Base-by-base conservation (phyloP, 2,888 invertebrate genomes). In the Hanleya hanleyi region DNA sequence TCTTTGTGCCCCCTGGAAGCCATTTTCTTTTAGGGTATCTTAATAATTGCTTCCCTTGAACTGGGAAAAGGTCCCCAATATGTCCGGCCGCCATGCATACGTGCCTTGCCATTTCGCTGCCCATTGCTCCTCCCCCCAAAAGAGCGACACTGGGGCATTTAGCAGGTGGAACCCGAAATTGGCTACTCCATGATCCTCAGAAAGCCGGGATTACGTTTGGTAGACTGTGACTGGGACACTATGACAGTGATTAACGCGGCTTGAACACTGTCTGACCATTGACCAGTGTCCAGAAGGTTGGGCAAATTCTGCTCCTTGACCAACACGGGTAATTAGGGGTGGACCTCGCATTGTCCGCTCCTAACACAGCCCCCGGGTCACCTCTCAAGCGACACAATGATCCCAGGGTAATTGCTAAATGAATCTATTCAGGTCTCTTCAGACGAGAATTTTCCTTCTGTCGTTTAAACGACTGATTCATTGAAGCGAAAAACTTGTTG, bases 401-500 rank as follows among this genome's bases (percentile, higher is more conserved):
- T 15, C 18, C 15, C 26, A 57, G 57, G 57, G 57, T 57, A 57
- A 57, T 57, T 57, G 57, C 57, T 29, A 57, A 57, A 57, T 29
- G 32, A 32, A 15, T 32, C 57, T 26, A 29, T 57, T 4, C 22
- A 57, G 32, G 57, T 57, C 12, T 57, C 26, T 29, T 57, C 57
- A 57, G 22, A 22, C 57, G 57, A 22, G 57, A 57, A 57, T 22
- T 57, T 29, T 57, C 57, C 57, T 29, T 29, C 57, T 57, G 57
- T 57, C 57, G 9, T 57, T 18, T 57, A 57, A 57, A 26, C 32
- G 57, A 57, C 57, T 57, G 22, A 29, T 22, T 15, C 57, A 15
- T 22, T 26, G 26, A 15, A 29, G 57, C 57, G 15, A 29, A 18
- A 22, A 32, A 22, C 57, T 57, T 57, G 57, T 57, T 57, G 57